Conservation (phyloP, 2,888 invertebrate genomes). For the Hydriomena furcata region DNA sequence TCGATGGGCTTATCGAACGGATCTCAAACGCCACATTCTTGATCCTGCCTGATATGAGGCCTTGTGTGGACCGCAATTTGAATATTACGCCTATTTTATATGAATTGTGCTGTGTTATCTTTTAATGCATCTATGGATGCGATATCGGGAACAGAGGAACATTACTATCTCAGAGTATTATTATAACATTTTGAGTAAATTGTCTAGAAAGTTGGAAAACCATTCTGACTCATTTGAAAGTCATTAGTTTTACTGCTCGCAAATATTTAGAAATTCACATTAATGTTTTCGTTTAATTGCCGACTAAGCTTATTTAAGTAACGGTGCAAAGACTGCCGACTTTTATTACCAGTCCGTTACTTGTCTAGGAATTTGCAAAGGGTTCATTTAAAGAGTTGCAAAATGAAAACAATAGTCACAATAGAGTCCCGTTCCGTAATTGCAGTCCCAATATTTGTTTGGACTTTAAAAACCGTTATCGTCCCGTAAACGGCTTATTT, state of each 20-base stretch:
- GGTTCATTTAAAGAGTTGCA: constrained; percentile 65
- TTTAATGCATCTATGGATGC: constrained; percentile 31
- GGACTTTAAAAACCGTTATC: constrained; percentile 51
- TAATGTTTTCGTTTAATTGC: constrained; percentile 32
- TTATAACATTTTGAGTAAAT: neutral
- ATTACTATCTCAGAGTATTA: constrained; percentile 8
- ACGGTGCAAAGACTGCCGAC: constrained; percentile 46
- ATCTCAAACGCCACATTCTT: constrained; percentile 68
- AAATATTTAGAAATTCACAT: constrained; percentile 37
- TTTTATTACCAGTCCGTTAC: constrained; percentile 55
- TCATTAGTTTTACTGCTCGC: constrained; percentile 35
- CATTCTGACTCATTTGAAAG: constrained; percentile 23
- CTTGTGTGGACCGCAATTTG: constrained; percentile 49
- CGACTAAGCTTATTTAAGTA: constrained; percentile 35
- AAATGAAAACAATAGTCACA: constrained; percentile 58
- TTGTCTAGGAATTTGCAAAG: constrained; percentile 52
- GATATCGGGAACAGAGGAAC: constrained; percentile 29
- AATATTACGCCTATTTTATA: constrained; percentile 44
- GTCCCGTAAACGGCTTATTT: constrained; percentile 54
- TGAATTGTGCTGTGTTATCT: constrained; percentile 37
- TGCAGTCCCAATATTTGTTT: constrained; percentile 48
- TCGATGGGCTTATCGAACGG: constrained; percentile 63
- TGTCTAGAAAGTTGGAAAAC: constrained; percentile 14
- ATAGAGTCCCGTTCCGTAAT: constrained; percentile 45
- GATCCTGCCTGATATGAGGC: constrained; percentile 49